Base-by-base conservation (phyloP, 2,888 invertebrate species). In the Apantesis nais region DNA sequence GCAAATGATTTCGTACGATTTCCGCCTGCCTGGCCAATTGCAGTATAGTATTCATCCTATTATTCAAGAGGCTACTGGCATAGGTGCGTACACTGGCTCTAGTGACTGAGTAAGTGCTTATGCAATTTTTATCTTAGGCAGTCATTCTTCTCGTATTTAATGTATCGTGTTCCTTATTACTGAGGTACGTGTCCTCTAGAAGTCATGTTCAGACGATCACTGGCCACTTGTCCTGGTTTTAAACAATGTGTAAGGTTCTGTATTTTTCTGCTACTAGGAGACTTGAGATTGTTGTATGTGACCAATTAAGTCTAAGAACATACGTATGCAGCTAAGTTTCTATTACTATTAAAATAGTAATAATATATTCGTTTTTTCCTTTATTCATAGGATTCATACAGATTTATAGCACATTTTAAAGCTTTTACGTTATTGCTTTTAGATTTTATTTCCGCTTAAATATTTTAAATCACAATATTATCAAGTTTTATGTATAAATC, bases 311-410 rank as follows among this genome's bases (percentile, higher is more conserved):
- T 22, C 41, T 44, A 44, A 25, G 22, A 22, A 5, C 16, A 61
- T 8, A 31, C 41, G n/a, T 19, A 62, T 66, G 60, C 58, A 71
- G 72, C 77, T 81, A 81, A 81, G 77, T 52, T 74, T 74, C 63
- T 48, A 63, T 31, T 72, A 70, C 72, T 62, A 75, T 75, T 77
- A 77, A 74, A 81, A 81, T 77, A 74, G 44, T 71, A 72, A 76
- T 77, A 81, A 78, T 74, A 74, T 73, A 67, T 73, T 62, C 55
- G 65, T 68, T 74, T 81, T 78, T 82, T 83, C 83, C 84, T 86
- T 80, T 78, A 82, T 79, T 76, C 75, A 83, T 82, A 80, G 76
- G 79, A 80, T 83, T 78, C 74, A 78, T 84, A 82, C 82, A 75
- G 77, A 76, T 77, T 78, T 76, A 74, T 76, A 70, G 70, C 71